A percentile compares a stretch with the other conserved stretches of the same genome.
phyloP scores from a whole-genome alignment of 2,888 invertebrate genomes.

The Slavum lentiscoides region DNA sequence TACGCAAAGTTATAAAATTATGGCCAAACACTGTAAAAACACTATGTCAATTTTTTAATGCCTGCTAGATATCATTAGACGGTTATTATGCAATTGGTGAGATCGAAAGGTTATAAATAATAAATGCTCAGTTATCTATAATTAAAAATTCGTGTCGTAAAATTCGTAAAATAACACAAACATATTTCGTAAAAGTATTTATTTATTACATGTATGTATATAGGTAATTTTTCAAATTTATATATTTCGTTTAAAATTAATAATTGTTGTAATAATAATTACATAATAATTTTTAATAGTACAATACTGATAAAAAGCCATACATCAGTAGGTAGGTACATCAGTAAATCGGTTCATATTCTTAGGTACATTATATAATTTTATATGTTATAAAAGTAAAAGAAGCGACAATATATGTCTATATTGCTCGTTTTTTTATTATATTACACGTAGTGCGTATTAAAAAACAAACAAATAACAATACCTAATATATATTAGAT shows the following conservation, averaged over 20 bases:
- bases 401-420: neutral
- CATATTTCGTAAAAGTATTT: neutral
- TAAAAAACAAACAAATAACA: slow-evolving; percentile 12
- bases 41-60: too few relatives aligned
- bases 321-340: neutral
- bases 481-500: neutral
- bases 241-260: neutral
- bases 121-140: too few relatives aligned
- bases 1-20: too few relatives aligned
- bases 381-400: neutral
- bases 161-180: neutral
- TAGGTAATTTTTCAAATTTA: neutral
- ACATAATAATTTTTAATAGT: slow-evolving; percentile 7
- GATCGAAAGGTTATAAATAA: too few relatives aligned
- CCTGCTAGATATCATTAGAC: too few relatives aligned
- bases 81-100: too few relatives aligned
- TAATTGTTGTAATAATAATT: neutral
- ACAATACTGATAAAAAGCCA: neutral
- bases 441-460: neutral
- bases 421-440: neutral
- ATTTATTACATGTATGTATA: slow-evolving; percentile 2
- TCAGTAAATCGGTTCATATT: neutral
- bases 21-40: too few relatives aligned
- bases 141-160: neutral
- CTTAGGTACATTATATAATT: neutral